Evolutionary conservation across 2,888 invertebrate genomes (phyloP), one percentile per base, ranked within the genome.

Genomic region (Caenorhabditis wallacei): DNA sequence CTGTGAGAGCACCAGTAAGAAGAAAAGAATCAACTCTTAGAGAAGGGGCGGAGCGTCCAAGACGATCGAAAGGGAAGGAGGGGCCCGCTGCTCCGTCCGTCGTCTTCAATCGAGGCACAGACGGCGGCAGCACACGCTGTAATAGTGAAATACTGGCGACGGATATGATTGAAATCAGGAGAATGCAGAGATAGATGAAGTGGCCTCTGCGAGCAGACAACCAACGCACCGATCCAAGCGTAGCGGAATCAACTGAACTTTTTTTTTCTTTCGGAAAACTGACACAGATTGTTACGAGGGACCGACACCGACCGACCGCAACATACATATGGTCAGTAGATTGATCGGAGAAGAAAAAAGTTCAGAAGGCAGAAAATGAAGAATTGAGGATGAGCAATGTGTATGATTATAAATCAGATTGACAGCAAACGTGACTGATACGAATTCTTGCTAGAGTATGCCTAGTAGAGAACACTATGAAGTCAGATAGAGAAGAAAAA

Each of bases 1-100:
- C 83, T 80, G 75, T 83, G 80, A 80, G 71, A 76, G 75, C 75
- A 68, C 74, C 75, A 83, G 80, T 76, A 59, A 83, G 80, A 83
- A 78, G 80, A 81, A 68, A 64, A 61, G 75, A 74, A 54, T 69
- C 70, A 69, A 61, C 71, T 64, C 80, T 66, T 51, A 72, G 46
- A 43, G n/a, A 64, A 57, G 53, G 66, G 79, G 74, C 64, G 78
- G 85, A 48, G 79, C 63, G 63, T 61, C 43, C 24, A 51, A 63
- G 51, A 63, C 64, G 68, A 76, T 76, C 59, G 68, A 76, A 59
- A 40, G 59, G 57, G 61, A 63, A 63, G 75, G 75, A 69, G 69
- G 57, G 76, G 48, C 72, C 30, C 51, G 56, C 71, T 48, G 37
- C 72, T 59, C 70, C 48, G 70, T 70, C 57, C 59, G 48, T 57